Conservation (phyloP, 2,888 invertebrate species). For the Chouioia cunea region DNA sequence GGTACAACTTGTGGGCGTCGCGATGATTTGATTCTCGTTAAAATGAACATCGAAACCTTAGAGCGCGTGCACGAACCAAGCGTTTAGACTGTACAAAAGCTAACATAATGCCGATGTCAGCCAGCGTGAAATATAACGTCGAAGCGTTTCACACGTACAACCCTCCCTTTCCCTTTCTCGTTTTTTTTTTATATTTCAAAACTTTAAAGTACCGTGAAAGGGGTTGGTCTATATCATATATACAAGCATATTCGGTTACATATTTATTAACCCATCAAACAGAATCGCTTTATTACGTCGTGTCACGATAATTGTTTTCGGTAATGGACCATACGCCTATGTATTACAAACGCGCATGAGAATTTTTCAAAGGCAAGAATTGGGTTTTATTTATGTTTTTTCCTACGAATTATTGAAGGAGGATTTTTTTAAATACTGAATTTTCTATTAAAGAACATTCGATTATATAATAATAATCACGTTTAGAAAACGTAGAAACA, state of each 20-base stretch:
- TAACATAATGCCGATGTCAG: conserved; percentile 38
- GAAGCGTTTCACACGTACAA: conserved; percentile 49
- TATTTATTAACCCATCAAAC: conserved; percentile 65
- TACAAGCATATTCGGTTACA: conserved; percentile 57
- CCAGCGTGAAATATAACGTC: conserved; percentile 31
- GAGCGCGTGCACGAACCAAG: neutral
- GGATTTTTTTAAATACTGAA: no score
- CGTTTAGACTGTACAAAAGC: conserved; percentile 29
- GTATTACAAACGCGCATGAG: no score
- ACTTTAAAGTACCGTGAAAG: conserved; percentile 61
- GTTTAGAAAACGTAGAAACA: no score
- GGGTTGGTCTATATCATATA: conserved; percentile 53
- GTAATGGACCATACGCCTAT: no score
- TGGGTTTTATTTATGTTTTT: no score
- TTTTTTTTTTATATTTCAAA: conserved; percentile 42
- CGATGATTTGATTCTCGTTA: conserved; percentile 47
- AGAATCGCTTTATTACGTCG: conserved; percentile 47
- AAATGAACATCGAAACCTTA: conserved; percentile 36
- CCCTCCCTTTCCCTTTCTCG: conserved; percentile 32
- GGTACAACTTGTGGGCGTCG: neutral
- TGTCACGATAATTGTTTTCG: no score
- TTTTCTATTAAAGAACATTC: no score
- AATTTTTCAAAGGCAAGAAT: no score
- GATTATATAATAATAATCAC: no score
- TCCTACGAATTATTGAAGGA: no score